Base-by-base conservation (phyloP, 2,888 invertebrate species). In the Diaprepes abbreviatus region DNA sequence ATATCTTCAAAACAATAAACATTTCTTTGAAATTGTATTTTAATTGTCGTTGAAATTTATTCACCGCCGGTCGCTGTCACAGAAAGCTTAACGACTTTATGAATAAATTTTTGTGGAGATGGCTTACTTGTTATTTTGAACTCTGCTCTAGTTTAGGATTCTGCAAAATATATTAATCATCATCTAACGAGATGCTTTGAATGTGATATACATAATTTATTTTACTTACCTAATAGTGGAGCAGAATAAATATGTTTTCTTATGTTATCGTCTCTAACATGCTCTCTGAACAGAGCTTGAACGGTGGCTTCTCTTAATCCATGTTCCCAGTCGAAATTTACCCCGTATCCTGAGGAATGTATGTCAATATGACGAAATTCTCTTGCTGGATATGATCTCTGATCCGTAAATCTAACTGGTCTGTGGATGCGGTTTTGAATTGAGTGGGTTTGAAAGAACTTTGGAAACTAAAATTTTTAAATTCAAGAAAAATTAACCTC, bases 281-380 rank as follows among this genome's bases (percentile, higher is more conserved):
- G 86, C 76, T 89, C 88, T 72, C 88, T 83, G 57, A 88, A 85
- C 9, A 92, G 85, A 1, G 91, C 89, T 73, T 91, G 85, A 77
- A 89, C 89, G 4, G 89, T 88, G 71, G 91, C 89, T 83, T 91
- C 91, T 68, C 90, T 86, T 33, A 92, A 81, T 1, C 91, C 90
- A 66, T 88, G 87, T 80, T 91, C 90, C 92, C 92, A 92, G 63
- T 83, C 80, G 6, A 66, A 64, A 73, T 73, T 24, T 75, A 69
- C 12, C 75, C 72, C 12, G 74, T 31, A 14, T 2, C n/a, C 16
- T 38, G 55, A 24, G 24, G 24, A 45, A 16, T 31, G 4, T n/a
- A n/a, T n/a, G 16, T 19, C 54, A 38, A 59, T 52, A 12, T 63
- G 66, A 9, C 71, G 60, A 50, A 62, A 69, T 19, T 68, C 43